phyloP scores from a whole-genome alignment of 2,797 vertebrate genomes.

The Macroramphosus scolopax region DNA sequence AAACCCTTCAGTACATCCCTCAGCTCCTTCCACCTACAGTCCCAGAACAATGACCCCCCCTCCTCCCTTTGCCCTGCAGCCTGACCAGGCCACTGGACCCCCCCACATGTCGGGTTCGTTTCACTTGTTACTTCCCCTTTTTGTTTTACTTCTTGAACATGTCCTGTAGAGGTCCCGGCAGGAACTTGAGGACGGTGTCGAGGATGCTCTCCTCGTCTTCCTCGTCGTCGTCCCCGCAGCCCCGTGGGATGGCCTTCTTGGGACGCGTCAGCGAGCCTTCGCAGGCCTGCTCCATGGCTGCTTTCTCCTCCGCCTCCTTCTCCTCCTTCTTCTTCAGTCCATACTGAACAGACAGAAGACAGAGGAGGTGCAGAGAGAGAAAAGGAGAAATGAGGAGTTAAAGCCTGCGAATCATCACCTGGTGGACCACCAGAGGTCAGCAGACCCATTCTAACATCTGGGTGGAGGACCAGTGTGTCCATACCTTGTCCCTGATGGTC shows the following conservation, averaged over 20 bases:
- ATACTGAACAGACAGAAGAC: conserved; percentile 76
- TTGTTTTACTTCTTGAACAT: conserved; percentile 97
- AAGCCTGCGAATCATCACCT: no score
- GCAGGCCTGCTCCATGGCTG: conserved; percentile 95
- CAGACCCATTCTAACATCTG: no score
- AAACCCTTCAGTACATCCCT: neutral
- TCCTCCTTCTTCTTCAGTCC: conserved; percentile 99
- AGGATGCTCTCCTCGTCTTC: conserved; percentile 98
- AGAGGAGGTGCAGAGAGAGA: neutral
- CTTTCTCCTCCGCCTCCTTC: conserved; percentile 98
- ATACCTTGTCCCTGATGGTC: conserved; percentile 96
- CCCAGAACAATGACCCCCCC: no score
- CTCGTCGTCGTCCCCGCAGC: conserved; percentile 93
- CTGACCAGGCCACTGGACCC: conserved; percentile 37
- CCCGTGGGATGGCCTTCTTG: conserved; percentile 95
- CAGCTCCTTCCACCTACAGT: no score
- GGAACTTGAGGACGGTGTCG: conserved; percentile 98
- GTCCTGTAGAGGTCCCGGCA: conserved; percentile 96
- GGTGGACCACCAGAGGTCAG: no score
- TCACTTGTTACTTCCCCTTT: conserved; percentile 1
- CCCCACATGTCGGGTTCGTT: conserved; percentile 44
- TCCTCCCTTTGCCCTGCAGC: conserved; percentile 36
- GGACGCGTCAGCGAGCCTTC: conserved; percentile 96
- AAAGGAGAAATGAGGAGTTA: neutral
- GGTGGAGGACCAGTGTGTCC: no score